Evolutionary conservation across 1,140 invertebrate species (phyloP), one percentile per base, ranked within the genome.

Genomic region (Lucilia sericata): DNA sequence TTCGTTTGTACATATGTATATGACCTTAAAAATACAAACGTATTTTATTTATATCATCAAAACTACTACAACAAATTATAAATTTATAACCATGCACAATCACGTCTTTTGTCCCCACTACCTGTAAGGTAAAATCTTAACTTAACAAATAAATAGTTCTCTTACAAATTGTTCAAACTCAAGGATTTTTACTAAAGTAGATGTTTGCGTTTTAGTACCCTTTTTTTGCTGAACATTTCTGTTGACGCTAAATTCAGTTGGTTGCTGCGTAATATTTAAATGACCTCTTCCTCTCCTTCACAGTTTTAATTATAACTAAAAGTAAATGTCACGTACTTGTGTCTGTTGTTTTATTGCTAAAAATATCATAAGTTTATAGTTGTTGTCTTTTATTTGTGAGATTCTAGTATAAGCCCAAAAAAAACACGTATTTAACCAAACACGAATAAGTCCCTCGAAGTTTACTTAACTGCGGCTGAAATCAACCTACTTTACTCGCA

Each of bases 311-410:
- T 60, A 60, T n/a, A 60, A 60, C 55, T 5, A 60, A 60, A n/a
- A 60, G 55, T 60, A 60, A 60, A 60, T 14, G 55, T 60, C 55
- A 60, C 55, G 55, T 60, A 14, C 55, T 60, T 5, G 55, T 60
- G 55, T n/a, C 55, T 60, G 55, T 60, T 60, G 55, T 17, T 60
- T 60, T 60, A 60, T 60, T 60, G 55, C 55, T n/a, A n/a, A 60
- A 60, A 60, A 60, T 60, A 60, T n/a, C n/a, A n/a, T 60, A 60
- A 60, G 55, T 60, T 60, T 60, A 60, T 60, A n/a, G n/a, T 60
- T 60, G 14, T 60, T 60, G 55, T 7, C 55, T 60, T 55, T 55
- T 60, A n/a, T 60, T 60, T 60, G 14, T 17, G 5, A 60, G 14
- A n/a, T 60, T 14, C 17, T 9, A 60, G 51, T 5, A 60, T 60